Evolutionary conservation across 2,113 vertebrate genomes (phyloP).

Genomic region (Galeopterus variegatus): DNA sequence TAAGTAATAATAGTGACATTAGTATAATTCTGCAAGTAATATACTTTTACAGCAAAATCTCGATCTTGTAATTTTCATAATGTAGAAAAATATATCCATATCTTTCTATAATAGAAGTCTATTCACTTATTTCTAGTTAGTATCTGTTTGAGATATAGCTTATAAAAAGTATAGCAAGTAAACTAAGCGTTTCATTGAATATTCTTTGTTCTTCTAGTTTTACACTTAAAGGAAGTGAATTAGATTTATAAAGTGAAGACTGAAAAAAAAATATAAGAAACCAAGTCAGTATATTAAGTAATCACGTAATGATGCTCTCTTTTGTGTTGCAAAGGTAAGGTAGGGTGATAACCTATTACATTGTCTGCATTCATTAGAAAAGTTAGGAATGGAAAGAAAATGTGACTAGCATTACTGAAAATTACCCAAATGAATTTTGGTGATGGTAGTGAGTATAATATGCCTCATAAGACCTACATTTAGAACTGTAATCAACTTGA

Average conservation of each 20-base stretch:
- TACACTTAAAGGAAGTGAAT: neutral
- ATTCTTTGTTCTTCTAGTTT: neutral
- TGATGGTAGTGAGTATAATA: neutral
- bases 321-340: slow-evolving; percentile 5
- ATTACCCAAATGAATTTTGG: slow-evolving; percentile 39
- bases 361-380: slow-evolving; percentile 45
- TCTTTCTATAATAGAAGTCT: neutral
- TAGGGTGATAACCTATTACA: neutral
- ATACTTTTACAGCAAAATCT: neutral
- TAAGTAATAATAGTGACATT: neutral
- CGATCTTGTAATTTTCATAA: slow-evolving; percentile 10
- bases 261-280: slow-evolving; percentile 5
- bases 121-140: slow-evolving; percentile 37
- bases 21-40: slow-evolving; percentile 39
- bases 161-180: slow-evolving; percentile 19
- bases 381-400: slow-evolving; percentile 33
- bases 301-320: neutral
- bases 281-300: neutral
- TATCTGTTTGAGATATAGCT: slow-evolving; percentile 23
- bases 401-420: slow-evolving; percentile 13
- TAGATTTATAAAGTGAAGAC: neutral
- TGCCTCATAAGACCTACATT: neutral
- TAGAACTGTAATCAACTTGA: slow-evolving; percentile 9
- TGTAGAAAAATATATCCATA: neutral
- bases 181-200: slow-evolving; percentile 16